Evolutionary conservation across 2,888 invertebrate species (phyloP).

Genomic region (Archaeoteleia sp.): DNA sequence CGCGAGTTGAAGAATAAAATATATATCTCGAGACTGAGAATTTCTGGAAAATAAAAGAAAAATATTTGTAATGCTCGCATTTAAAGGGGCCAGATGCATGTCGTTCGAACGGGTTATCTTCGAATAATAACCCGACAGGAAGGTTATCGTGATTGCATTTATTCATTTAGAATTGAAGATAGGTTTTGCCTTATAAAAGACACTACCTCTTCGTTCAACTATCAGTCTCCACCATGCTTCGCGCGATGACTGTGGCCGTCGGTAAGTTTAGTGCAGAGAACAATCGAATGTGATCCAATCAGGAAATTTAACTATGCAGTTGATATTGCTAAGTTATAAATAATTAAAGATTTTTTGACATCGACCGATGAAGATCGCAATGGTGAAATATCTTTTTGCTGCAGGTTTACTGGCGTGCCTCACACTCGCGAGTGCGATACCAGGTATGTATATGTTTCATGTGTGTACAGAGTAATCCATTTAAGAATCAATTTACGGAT

Average conservation of each 20-base stretch:
- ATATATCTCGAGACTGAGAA: no score
- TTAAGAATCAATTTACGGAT: no score
- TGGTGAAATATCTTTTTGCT: slow-evolving; percentile 5
- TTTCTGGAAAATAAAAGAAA: slow-evolving; percentile 9
- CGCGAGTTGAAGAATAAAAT: background rate
- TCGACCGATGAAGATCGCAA: background rate
- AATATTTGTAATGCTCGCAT: slow-evolving; percentile 30
- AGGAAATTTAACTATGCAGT: background rate
- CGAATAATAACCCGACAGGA: slow-evolving; percentile 57
- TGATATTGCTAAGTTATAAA: no score
- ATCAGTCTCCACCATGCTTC: slow-evolving; percentile 65
- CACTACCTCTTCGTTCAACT: slow-evolving; percentile 41
- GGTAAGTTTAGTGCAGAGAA: slow-evolving; percentile 56
- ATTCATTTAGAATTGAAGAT: slow-evolving; percentile 57
- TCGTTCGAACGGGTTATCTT: slow-evolving; percentile 65
- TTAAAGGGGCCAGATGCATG: slow-evolving; percentile 51
- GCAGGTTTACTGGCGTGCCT: slow-evolving; percentile 53
- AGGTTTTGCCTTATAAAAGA: slow-evolving; percentile 68
- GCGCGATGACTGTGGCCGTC: slow-evolving; percentile 58
- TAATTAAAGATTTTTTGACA: no score
- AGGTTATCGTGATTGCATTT: slow-evolving; percentile 63
- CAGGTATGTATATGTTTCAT: slow-evolving; percentile 53
- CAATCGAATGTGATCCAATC: slow-evolving; percentile 7
- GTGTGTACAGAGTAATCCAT: no score
- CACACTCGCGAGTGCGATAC: slow-evolving; percentile 53